phyloP scores from a whole-genome alignment of 2,888 invertebrate species.

The Troides helena region DNA sequence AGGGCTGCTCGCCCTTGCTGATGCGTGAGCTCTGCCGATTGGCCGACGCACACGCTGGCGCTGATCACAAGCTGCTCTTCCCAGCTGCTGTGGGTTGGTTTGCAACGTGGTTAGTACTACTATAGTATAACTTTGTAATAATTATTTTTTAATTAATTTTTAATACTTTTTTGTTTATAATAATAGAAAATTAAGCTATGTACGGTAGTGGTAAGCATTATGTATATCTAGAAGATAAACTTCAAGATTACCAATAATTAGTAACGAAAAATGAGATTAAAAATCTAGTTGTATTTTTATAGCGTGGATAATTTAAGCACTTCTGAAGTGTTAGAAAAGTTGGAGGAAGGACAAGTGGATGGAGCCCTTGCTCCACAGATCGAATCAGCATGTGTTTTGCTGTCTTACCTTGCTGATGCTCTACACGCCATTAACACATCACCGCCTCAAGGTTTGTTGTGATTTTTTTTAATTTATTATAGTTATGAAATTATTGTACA shows the following conservation, averaged over 20 bases:
- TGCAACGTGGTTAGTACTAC: conserved; percentile 80
- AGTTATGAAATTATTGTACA: background rate
- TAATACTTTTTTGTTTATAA: no score
- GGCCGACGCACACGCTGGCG: conserved; percentile 91
- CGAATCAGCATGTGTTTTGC: conserved; percentile 90
- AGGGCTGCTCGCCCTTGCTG: conserved; percentile 64
- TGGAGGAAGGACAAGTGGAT: conserved; percentile 71
- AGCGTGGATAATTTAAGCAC: conserved; percentile 70
- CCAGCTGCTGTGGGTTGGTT: conserved; percentile 90
- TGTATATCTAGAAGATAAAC: no score
- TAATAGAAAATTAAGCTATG: no score
- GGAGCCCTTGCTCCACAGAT: conserved; percentile 74
- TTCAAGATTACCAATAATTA: no score
- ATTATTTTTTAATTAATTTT: no score
- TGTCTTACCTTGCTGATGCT: conserved; percentile 91
- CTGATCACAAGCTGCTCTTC: conserved; percentile 90
- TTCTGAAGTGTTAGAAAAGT: conserved; percentile 63
- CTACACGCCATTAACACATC: conserved; percentile 66
- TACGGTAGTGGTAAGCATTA: no score
- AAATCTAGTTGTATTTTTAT: conserved; percentile 22
- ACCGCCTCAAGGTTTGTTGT: conserved; percentile 58
- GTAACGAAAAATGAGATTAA: background rate
- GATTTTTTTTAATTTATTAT: background rate
- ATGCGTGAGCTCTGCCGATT: conserved; percentile 78
- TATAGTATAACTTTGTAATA: no score